Base-by-base conservation (phyloP, 2,113 vertebrate species). In the Hippocampus mohnikei region DNA sequence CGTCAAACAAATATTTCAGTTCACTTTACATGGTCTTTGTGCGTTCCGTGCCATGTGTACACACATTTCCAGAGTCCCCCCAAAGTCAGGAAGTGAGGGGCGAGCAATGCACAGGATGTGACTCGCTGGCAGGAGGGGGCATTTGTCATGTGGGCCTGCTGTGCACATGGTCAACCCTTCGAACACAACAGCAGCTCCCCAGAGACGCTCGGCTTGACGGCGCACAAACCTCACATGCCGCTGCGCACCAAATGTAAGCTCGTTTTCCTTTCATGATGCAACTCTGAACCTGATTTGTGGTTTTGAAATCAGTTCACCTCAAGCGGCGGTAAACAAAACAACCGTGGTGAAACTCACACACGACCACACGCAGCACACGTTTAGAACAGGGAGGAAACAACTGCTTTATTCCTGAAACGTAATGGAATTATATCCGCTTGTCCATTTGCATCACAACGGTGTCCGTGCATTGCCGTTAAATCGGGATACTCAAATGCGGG, bases 61-160 rank as follows among this genome's bases (percentile, higher is more conserved):
- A 25, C 48, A 29, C 25, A 52, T 20, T 52, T 52, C 8, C 8
- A 18, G 56, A 29, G 27, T 33, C 6, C 64, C 33, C 48, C 23
- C 68, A 50, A 79, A 71, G 69, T 81, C 73, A 87, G 79, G 81
- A 85, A 84, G 72, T 70, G 77, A 50, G 62, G 56, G 68, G 62
- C 18, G 27, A 68, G 78, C 13, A 25, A 8, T 69, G 70, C 71
- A 82, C 86, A 88, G 89, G 91, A 88, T 80, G 88, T 65, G 41
- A 52, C 58, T 76, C 70, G 15, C 41, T 44, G 13, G 63, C 16
- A 15, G 66, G 78, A 64, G 62, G 77, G 77, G 68, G 64, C 73
- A 80, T 88, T 83, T 85, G 70, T 89, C 72, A 83, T 75, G 76
- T 59, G 7, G 20, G 67, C 75, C 78, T 73, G 79, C 71, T 72